Evolutionary conservation across 2,888 invertebrate species (phyloP).

Genomic region (Drosophila mettleri): DNA sequence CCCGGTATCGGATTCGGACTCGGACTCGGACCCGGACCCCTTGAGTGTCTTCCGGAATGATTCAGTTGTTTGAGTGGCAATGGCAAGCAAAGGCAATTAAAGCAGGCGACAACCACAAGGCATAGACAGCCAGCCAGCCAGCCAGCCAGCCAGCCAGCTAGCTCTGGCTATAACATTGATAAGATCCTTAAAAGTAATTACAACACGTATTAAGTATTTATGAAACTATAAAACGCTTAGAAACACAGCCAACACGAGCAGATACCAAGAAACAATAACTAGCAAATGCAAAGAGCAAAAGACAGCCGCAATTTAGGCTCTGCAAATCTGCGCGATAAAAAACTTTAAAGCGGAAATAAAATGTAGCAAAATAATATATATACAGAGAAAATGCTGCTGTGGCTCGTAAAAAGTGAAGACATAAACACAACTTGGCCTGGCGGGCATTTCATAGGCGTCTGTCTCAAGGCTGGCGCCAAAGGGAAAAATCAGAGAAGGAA

Average conservation of each 20-base stretch:
- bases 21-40: too few species aligned
- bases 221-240: conserved; percentile 77
- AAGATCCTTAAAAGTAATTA: conserved; percentile 73
- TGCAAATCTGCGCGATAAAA: conserved; percentile 31
- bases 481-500: conserved; percentile 14
- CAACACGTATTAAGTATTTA: conserved; percentile 78
- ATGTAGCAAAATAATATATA: conserved; percentile 73
- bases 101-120: not conserved
- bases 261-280: conserved; percentile 55
- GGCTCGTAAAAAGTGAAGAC: conserved; percentile 56
- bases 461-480: conserved; percentile 36
- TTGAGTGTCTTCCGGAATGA: conserved; percentile 31
- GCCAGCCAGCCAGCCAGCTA: too few species aligned
- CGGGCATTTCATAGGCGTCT: not conserved
- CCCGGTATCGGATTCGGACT: too few species aligned
- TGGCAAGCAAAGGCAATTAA: conserved; percentile 35
- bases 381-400: conserved; percentile 64
- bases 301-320: conserved; percentile 37
- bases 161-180: too few species aligned
- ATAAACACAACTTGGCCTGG: conserved; percentile 39
- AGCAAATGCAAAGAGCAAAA: conserved; percentile 18
- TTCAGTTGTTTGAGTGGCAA: conserved; percentile 41
- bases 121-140: too few species aligned
- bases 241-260: conserved; percentile 1
- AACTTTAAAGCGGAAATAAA: conserved; percentile 75